Evolutionary conservation across 2,888 invertebrate genomes (phyloP).

Genomic region (Leptopilina drosophilae): DNA sequence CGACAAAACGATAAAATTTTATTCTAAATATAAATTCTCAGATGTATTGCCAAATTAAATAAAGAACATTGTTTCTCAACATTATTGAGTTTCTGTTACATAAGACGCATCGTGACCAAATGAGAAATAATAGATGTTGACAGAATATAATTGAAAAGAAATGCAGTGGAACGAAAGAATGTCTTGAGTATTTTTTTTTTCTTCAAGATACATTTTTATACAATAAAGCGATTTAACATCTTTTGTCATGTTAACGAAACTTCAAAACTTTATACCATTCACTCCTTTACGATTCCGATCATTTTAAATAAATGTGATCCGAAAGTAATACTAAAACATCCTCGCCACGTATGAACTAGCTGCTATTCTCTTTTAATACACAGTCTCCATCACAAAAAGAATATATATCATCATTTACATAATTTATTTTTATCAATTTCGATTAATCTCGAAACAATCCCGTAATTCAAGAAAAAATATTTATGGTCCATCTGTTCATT

Average conservation of each 20-base stretch:
- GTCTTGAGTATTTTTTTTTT: slow-evolving; percentile 22
- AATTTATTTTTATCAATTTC: neutral
- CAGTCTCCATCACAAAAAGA: neutral
- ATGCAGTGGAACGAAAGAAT: slow-evolving; percentile 8
- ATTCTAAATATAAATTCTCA: neutral
- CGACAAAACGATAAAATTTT: neutral
- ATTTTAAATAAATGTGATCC: neutral
- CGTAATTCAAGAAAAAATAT: neutral
- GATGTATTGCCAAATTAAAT: neutral
- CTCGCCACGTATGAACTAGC: neutral
- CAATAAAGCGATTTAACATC: slow-evolving; percentile 8
- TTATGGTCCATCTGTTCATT: neutral
- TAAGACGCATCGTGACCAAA: slow-evolving; percentile 14
- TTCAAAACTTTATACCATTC: neutral
- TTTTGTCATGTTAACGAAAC: slow-evolving; percentile 28
- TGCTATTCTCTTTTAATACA: neutral
- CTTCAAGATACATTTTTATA: neutral
- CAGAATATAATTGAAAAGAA: slow-evolving; percentile 5
- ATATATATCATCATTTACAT: neutral
- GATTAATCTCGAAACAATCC: neutral
- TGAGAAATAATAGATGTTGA: slow-evolving; percentile 20
- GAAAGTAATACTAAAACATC: neutral
- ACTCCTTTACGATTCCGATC: neutral
- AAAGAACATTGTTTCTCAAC: slow-evolving; percentile 3
- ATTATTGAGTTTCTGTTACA: neutral